Evolutionary conservation across 2,888 invertebrate species (phyloP), one percentile per base, ranked within the genome.

Genomic region (Ormyrus rosae): DNA sequence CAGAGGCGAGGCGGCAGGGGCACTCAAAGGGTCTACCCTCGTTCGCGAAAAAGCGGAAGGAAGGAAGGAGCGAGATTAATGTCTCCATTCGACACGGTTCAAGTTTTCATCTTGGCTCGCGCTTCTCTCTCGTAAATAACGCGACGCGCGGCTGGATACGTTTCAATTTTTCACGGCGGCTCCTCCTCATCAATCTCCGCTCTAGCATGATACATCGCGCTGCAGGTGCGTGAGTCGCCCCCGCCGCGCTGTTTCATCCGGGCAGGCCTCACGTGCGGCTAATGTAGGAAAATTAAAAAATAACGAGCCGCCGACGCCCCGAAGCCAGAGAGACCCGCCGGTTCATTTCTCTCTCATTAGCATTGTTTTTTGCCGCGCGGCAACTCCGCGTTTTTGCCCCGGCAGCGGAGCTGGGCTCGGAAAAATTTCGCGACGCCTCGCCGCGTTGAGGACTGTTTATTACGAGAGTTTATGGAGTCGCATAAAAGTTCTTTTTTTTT

Each of bases 121-220:
- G 58, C 48, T 45, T 11, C 45, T 19, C 45, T 46, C 70, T 78
- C 79, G 81, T 82, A 81, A 83, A 81, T 83, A 83, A 83, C 81
- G 79, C 80, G 76, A 64, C 58, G 46, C 68, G 71, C 63, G 73
- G 75, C 73, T 55, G 77, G 82, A 78, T 84, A 77, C 80, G 81
- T 83, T 81, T 83, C 84, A 84, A 84, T 84, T 84, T 83, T 84
- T 83, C 83, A 84, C 82, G 51, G 51, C 34, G 65, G 65, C 60
- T 77, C 74, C 73, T 75, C 74, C 81, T 82, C 83, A 83, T 83
- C 83, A 83, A 83, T 83, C 83, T 82, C 67, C 61, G 2, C 48
- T 46, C 19, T 58, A 48, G 45, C 68, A 75, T 80, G 83, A 78
- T 80, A 61, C 78, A 68, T 67, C 46, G 58, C 58, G 7, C 61